phyloP scores from a whole-genome alignment of 2,113 vertebrate genomes.

The Thalassarche chlororhynchos region DNA sequence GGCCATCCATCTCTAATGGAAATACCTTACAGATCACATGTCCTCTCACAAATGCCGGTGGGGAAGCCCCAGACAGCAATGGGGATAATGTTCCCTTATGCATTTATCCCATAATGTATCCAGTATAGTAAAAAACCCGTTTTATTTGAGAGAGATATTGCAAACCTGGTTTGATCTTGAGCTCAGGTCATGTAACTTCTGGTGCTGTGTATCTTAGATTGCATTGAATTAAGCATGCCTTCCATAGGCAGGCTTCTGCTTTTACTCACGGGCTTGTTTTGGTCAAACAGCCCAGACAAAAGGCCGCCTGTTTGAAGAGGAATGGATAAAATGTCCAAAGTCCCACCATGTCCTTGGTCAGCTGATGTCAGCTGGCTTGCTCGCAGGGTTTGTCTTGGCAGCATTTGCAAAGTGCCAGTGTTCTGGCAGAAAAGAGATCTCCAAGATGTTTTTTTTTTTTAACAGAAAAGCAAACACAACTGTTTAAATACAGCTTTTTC shows the following conservation, averaged over 20 bases:
- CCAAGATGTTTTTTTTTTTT: background rate
- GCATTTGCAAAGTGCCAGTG: conserved; percentile 4
- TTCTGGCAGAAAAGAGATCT: conserved; percentile 1
- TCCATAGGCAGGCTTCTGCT: background rate
- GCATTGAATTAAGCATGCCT: background rate
- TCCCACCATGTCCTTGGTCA: background rate
- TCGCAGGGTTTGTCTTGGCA: background rate
- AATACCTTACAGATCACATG: background rate
- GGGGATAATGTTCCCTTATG: background rate
- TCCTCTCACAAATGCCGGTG: background rate
- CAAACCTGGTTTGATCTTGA: background rate
- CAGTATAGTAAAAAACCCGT: background rate
- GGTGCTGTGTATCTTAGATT: background rate
- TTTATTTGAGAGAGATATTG: background rate
- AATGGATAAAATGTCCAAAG: conserved; percentile 11
- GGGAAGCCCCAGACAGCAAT: background rate
- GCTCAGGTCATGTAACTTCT: background rate
- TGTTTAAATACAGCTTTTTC: conserved; percentile 45
- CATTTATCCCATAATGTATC: background rate
- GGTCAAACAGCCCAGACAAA: background rate
- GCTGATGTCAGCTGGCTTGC: conserved; percentile 28
- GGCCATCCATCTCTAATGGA: background rate
- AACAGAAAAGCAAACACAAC: conserved; percentile 27
- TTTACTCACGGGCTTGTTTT: background rate
- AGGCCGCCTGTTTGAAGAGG: background rate